Evolutionary conservation across 2,797 vertebrate genomes (phyloP), one percentile per base, ranked within the genome.

Genomic region (Myotis myotis): DNA sequence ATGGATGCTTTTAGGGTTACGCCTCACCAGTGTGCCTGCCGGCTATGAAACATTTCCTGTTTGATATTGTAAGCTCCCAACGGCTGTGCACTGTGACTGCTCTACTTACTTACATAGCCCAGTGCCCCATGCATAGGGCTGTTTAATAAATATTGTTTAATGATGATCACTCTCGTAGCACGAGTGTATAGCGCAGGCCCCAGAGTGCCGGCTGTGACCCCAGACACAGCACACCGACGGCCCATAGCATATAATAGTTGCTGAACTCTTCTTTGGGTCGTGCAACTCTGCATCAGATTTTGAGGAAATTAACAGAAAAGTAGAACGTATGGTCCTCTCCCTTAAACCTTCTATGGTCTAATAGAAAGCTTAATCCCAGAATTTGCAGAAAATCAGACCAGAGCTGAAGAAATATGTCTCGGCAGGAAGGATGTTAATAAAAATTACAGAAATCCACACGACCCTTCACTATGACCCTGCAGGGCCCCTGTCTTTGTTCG

Each of bases 41-140:
- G 74, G 23, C 55, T 93, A 25, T 87, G 95, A 87, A 84, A 76
- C 79, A 28, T 68, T 25, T 74, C 84, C 64, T 53, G 15, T 82
- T 92, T 90, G 88, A 84, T 95, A 68, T 30, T 72, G 53, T 83
- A 87, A 94, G 88, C 16, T 96, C 94, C 94, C 95, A 22, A 23
- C 87, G 72, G 81, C 33, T 74, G 51, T 5, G 53, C 47, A 38
- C 64, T 16, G 10, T 0, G 0, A 64, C 19, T 15, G 51, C 41
- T 87, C 55, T 70, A 28, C 76, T 91, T 71, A 79, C 68, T 81
- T 74, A 68, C 47, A 25, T 3, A 91, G 74, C 22, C 68, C n/a
- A 70, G 96, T 12, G 3, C 62, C 22, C 41, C 78, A 70, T 4
- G 86, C 78, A 6, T 5, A 3, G 82, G 28, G 36, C 57, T 95